Base-by-base conservation (phyloP, 2,888 invertebrate genomes). In the Tortricodes alternella region DNA sequence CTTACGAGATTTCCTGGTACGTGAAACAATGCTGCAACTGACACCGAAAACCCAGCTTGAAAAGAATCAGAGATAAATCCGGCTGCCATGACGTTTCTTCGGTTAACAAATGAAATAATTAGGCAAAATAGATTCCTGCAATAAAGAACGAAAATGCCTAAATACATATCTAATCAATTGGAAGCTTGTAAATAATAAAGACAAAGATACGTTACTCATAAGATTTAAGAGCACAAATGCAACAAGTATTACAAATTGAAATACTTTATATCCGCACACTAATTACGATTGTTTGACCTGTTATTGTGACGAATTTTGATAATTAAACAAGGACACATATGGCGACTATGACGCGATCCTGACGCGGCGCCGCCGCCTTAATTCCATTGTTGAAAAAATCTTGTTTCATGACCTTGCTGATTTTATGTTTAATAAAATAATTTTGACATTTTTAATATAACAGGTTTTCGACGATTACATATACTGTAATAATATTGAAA, bases 1-100 rank as follows among this genome's bases (percentile, higher is more conserved):
- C 74, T 84, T 83, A 78, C 83, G 65, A 83, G 75, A 85, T 72
- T 85, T 85, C 87, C 85, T 83, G 75, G 79, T 84, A 73, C 57
- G 52, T 62, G 29, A 59, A 38, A 50, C 43, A 56, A 56, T 49
- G 32, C 37, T 16, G 18, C 29, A 29, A 35, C 35, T 15, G 32
- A 46, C 41, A 41, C 41, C 41, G 5, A 41, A 41, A 41, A 15
- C 24, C 23, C 5, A 41, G n/a, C 24, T 41, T 41, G 15, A 24
- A 41, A 41, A 41, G 24, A 24, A 23, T 41, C 24, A 24, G 24
- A 41, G 4, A 4, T 16, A 9, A 24, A 24, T 41, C 13, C 15
- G 9, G 4, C n/a, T 0, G 23, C 9, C 15, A 11, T 15, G 37
- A 18, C 37, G 3, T 18, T 18, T 37, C 18, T 18, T 18, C n/a